Evolutionary conservation across 2,888 invertebrate species (phyloP).

Genomic region (Thera obeliscata): DNA sequence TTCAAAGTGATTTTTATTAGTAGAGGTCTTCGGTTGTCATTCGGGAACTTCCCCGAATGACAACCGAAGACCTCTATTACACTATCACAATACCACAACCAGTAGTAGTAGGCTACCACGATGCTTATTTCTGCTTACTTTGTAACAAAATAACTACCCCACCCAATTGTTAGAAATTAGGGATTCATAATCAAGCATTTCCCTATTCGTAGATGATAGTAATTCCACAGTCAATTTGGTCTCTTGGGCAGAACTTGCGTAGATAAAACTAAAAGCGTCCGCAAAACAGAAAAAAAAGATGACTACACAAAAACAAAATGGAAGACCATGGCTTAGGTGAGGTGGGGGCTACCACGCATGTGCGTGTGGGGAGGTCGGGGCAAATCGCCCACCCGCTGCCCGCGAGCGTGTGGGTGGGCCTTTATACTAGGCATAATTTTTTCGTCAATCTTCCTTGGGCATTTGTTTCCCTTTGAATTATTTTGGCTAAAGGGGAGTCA

Average conservation of each 20-base stretch:
- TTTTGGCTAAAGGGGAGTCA: constrained; percentile 48
- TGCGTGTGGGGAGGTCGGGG: constrained; percentile 61
- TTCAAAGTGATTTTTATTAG: too few species aligned
- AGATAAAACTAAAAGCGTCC: constrained; percentile 47
- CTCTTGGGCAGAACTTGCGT: constrained; percentile 26
- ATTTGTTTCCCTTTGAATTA: constrained; percentile 52
- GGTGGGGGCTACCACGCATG: constrained; percentile 73
- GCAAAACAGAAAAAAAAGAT: constrained; percentile 42
- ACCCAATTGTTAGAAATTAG: too few species aligned
- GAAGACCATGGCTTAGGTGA: constrained; percentile 71
- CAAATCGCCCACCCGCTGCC: constrained; percentile 38
- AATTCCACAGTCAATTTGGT: background rate
- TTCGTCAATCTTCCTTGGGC: constrained; percentile 59
- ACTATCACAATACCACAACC: too few species aligned
- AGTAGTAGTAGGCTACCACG: too few species aligned
- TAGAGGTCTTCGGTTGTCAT: too few species aligned
- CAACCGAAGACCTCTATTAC: too few species aligned
- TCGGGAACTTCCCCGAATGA: too few species aligned
- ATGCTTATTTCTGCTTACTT: too few species aligned
- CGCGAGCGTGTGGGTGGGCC: constrained; percentile 51
- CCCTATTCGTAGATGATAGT: background rate
- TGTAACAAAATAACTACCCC: too few species aligned
- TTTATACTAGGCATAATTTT: constrained; percentile 59
- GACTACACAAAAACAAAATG: constrained; percentile 77
- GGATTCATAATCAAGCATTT: too few species aligned